Evolutionary conservation across 2,888 invertebrate genomes (phyloP).

Genomic region (Hemicrepidius hirtus): DNA sequence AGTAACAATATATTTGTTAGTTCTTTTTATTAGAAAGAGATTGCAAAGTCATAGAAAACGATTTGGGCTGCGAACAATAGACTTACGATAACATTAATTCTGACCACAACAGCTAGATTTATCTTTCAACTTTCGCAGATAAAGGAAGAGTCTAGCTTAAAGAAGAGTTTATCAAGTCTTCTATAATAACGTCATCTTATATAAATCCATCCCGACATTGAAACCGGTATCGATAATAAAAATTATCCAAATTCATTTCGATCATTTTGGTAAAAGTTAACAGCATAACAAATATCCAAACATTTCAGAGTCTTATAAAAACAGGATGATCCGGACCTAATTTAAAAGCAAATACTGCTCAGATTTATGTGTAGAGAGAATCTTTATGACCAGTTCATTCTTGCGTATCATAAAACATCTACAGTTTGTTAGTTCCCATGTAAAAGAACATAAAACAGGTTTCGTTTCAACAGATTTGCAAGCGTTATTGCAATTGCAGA

Average conservation of each 20-base stretch:
- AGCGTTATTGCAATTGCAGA: constrained; percentile 36
- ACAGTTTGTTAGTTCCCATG: constrained; percentile 33
- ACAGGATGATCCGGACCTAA: no score
- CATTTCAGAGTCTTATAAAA: no score
- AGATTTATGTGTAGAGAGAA: no score
- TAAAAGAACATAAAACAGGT: constrained; percentile 38
- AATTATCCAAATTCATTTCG: neutral
- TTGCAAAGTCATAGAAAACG: constrained; percentile 31
- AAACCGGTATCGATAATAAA: neutral
- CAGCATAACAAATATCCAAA: neutral
- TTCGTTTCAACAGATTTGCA: constrained; percentile 40
- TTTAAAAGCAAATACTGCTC: no score
- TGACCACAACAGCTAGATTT: constrained; percentile 25
- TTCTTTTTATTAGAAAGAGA: constrained; percentile 1
- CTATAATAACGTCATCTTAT: neutral
- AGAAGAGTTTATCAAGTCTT: constrained; percentile 12
- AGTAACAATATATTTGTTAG: neutral
- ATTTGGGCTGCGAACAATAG: constrained; percentile 15
- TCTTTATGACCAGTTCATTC: no score
- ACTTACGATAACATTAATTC: neutral
- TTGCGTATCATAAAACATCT: neutral
- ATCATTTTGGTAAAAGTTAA: neutral
- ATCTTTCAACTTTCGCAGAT: constrained; percentile 5
- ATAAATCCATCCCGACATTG: neutral
- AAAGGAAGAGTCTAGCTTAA: constrained; percentile 1